Percentiles rank a stretch among this genome's conserved stretches.
phyloP scores from a whole-genome alignment of 2,888 invertebrate genomes.

The Maniola hyperantus region DNA sequence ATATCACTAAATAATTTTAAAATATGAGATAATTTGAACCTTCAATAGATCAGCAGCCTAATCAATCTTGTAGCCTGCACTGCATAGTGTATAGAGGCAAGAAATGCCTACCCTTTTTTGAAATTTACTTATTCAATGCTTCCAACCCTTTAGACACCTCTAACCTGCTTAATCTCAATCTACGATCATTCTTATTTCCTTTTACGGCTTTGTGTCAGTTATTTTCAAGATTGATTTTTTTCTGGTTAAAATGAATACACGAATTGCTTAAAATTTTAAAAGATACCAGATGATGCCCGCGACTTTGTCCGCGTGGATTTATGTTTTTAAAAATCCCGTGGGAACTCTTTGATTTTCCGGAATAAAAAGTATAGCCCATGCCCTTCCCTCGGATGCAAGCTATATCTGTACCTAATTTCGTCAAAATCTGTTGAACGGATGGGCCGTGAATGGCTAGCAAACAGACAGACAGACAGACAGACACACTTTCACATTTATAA shows the following conservation, averaged over 20 bases:
- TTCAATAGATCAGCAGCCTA: neutral
- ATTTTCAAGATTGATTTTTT: neutral
- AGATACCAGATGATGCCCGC: no score
- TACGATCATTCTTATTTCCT: constrained; percentile 28
- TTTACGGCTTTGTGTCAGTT: constrained; percentile 34
- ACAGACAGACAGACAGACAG: no score
- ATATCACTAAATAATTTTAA: neutral
- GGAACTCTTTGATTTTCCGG: no score
- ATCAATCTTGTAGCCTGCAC: neutral
- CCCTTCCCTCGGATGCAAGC: no score
- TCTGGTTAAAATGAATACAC: neutral
- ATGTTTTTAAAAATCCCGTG: no score
- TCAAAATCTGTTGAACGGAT: no score
- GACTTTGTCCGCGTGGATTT: no score
- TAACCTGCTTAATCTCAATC: neutral
- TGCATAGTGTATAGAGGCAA: no score
- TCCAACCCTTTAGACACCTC: neutral
- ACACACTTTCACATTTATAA: no score
- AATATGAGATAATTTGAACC: neutral
- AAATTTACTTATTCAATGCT: neutral
- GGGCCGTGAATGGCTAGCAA: no score
- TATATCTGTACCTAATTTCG: no score
- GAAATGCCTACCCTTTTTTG: neutral
- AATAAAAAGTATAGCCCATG: no score
- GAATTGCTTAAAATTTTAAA: constrained; percentile 18